Conservation (phyloP, 2,888 invertebrate genomes). For the Mycogona germanica region DNA sequence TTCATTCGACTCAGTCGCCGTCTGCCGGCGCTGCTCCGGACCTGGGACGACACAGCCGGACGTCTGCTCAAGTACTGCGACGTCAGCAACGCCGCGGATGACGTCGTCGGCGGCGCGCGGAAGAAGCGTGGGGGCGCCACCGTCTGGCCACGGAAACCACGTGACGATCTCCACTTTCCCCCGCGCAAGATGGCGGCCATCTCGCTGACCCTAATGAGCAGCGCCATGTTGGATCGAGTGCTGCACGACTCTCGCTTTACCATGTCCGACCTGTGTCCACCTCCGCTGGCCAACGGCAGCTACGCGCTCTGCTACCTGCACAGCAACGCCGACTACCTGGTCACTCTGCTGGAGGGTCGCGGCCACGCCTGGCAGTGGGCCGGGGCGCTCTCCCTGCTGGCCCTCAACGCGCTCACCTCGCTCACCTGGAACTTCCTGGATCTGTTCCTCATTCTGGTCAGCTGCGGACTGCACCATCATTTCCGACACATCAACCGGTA, state of each 20-base stretch:
- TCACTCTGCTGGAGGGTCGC: neutral
- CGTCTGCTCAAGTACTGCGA: slow-evolving; percentile 7
- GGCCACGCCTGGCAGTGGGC: neutral
- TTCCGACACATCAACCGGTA: slow-evolving; percentile 6
- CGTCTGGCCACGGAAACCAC: too few relatives aligned
- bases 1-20: slow-evolving; percentile 1
- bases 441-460: slow-evolving; percentile 12
- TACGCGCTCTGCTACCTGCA: slow-evolving; percentile 7
- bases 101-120: too few relatives aligned
- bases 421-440: slow-evolving; percentile 15
- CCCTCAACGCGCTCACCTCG: slow-evolving; percentile 8
- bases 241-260: slow-evolving; percentile 6
- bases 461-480: slow-evolving; percentile 11
- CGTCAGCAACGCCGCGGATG: neutral
- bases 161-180: slow-evolving; percentile 1
- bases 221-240: slow-evolving; percentile 8
- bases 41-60: neutral
- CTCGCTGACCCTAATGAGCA: neutral
- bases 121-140: too few relatives aligned
- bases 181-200: neutral
- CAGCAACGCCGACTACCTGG: slow-evolving; percentile 8
- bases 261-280: neutral
- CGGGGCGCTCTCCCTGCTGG: neutral
- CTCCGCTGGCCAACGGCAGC: neutral
- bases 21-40: neutral